Evolutionary conservation across 2,888 invertebrate genomes (phyloP).

Genomic region (Clistopyga incitator): DNA sequence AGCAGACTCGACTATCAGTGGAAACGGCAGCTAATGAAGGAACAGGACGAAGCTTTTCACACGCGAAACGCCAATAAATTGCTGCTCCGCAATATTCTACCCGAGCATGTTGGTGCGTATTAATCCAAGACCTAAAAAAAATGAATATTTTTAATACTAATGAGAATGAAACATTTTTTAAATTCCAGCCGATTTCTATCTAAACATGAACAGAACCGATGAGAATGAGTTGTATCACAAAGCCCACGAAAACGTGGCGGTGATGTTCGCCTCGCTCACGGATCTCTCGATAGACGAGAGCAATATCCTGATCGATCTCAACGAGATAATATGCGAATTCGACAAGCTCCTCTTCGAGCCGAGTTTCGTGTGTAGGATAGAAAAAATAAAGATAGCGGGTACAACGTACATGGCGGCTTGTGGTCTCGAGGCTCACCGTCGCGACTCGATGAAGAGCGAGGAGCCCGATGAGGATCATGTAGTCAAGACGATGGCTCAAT

Average conservation of each 20-base stretch:
- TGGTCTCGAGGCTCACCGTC: conserved; percentile 92
- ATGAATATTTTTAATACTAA: background rate
- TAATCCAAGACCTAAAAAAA: conserved; percentile 33
- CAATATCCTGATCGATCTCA: conserved; percentile 89
- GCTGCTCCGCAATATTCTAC: conserved; percentile 96
- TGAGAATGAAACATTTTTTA: conserved; percentile 36
- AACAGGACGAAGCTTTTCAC: conserved; percentile 94
- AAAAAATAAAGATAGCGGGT: conserved; percentile 98
- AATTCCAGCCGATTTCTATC: conserved; percentile 90
- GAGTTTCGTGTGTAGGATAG: conserved; percentile 89
- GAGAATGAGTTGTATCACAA: conserved; percentile 93
- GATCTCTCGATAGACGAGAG: conserved; percentile 89
- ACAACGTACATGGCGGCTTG: conserved; percentile 99
- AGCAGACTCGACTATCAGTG: conserved; percentile 94
- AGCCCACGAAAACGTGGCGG: conserved; percentile 94
- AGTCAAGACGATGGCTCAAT: conserved; percentile 88
- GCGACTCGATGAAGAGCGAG: conserved; percentile 85
- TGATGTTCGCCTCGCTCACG: conserved; percentile 98
- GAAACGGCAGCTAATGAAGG: conserved; percentile 91
- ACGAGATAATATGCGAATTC: conserved; percentile 96
- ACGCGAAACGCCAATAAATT: conserved; percentile 95
- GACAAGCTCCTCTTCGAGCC: conserved; percentile 91
- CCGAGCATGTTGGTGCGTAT: conserved; percentile 93
- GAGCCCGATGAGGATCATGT: conserved; percentile 82
- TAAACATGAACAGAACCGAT: conserved; percentile 89